Evolutionary conservation across 1,140 invertebrate species (phyloP).

Genomic region (Zaprionus gabonicus): DNA sequence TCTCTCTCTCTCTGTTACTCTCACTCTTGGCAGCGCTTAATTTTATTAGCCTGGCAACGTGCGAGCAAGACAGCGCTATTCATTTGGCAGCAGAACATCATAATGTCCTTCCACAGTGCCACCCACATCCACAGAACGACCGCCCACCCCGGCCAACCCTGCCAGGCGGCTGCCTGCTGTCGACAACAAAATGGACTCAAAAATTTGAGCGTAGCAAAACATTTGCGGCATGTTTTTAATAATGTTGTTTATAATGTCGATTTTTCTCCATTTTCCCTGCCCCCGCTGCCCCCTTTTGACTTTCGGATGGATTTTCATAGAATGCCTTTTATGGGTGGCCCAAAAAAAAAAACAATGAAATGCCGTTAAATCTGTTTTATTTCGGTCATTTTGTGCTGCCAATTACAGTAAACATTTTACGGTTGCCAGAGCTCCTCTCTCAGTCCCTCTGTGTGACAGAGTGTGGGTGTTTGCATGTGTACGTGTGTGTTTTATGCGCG

Average conservation of each 20-base stretch:
- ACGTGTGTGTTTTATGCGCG: constrained; percentile 7
- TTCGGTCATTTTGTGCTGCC: constrained; percentile 33
- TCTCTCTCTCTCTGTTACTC: constrained; percentile 32
- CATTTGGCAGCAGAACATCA: constrained; percentile 68
- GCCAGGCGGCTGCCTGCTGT: neutral
- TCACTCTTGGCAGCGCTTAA: constrained; percentile 41
- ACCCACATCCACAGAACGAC: constrained; percentile 5
- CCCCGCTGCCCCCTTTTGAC: constrained; percentile 17
- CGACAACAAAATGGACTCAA: constrained; percentile 79
- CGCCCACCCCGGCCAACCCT: neutral
- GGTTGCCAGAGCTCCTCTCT: constrained; percentile 3
- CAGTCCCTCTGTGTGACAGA: neutral
- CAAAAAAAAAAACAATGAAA: constrained; percentile 23
- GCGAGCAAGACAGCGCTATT: constrained; percentile 49
- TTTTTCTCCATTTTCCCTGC: constrained; percentile 41
- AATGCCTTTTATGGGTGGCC: constrained; percentile 66
- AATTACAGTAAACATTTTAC: constrained; percentile 46
- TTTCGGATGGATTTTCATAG: constrained; percentile 69
- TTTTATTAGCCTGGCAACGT: constrained; percentile 65
- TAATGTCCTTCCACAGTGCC: constrained; percentile 54
- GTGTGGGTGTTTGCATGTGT: neutral
- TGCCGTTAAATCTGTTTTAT: constrained; percentile 61
- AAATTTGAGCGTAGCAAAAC: constrained; percentile 77
- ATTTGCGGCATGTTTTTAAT: constrained; percentile 84
- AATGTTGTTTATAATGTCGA: constrained; percentile 83